Conservation (phyloP, 2,113 vertebrate genomes). For the Myrmecophaga tridactyla region DNA sequence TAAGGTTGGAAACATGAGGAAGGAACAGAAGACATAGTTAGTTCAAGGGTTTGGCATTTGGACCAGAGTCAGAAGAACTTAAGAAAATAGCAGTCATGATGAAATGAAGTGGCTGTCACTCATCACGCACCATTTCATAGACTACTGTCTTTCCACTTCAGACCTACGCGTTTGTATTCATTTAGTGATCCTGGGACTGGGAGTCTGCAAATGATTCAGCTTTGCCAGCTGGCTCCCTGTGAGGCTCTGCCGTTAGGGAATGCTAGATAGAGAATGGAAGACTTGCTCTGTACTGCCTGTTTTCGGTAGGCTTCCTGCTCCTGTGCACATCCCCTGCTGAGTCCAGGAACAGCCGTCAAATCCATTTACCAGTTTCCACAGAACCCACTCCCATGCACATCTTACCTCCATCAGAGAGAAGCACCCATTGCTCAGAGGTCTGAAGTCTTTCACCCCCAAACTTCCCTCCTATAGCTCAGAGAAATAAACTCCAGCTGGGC, state of each 20-base stretch:
- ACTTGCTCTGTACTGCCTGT: not conserved
- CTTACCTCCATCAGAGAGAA: not conserved
- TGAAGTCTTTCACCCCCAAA: not conserved
- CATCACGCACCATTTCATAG: not conserved
- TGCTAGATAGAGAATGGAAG: not conserved
- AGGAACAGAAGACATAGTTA: not conserved
- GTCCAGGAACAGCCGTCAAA: not conserved
- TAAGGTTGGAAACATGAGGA: not conserved
- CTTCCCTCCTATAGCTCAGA: not conserved
- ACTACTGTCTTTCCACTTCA: not conserved
- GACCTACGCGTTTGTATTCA: not conserved
- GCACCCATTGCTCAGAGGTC: not conserved
- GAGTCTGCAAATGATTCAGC: not conserved
- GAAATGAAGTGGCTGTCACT: not conserved
- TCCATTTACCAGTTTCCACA: not conserved
- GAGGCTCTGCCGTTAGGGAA: not conserved
- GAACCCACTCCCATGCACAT: not conserved
- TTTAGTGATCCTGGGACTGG: not conserved
- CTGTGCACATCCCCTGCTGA: not conserved
- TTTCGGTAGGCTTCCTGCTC: not conserved
- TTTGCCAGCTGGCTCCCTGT: not conserved
- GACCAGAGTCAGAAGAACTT: conserved; percentile 7
- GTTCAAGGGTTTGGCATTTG: not conserved
- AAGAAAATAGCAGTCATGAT: not conserved
- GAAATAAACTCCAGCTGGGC: not conserved